Base-by-base conservation (phyloP, 2,888 invertebrate species). In the Pollenia griseotomentosa region DNA sequence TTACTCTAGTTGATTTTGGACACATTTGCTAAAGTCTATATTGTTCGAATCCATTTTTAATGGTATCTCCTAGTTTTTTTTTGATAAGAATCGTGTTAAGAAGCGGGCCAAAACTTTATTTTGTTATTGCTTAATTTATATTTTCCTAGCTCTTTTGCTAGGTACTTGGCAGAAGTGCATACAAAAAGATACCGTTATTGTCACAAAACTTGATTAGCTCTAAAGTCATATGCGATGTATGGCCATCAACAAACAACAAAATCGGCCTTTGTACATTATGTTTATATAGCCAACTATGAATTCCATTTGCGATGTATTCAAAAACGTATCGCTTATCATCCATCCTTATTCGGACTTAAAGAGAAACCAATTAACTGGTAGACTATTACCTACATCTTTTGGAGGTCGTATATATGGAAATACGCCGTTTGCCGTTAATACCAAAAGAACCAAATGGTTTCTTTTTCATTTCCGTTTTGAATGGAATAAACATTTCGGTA, bases 171-270 rank as follows among this genome's bases (percentile, higher is more conserved):
- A 80, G 74, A 0, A 89, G 65, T 42, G 86, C 74, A 70, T 84
- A 88, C 44, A 86, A 78, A 77, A 85, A 73, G 19, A 73, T 85
- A 6, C 59, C 11, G 14, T 86, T 86, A 3, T 77, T 11, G n/a
- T 78, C 23, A 44, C 88, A 82, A 80, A 87, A 89, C n/a, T 78
- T 55, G 68, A 77, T 87, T n/a, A 88, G 42, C 12, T 83, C 83
- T 63, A 73, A 19, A 4, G 73, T 86, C 59, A 86, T 46, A 33
- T 88, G 86, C 1, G 89, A 86, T 61, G 87, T 89, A 42, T 87
- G 88, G 11, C 84, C 83, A 85, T 89, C 85, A 7, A 85, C 74
- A 73, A 86, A 83, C 33, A 88, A 59, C 14, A 88, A 61, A 59
- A 85, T 70, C 33, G 89, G 78, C 4, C 78, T 53, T 78, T 84